Conservation (phyloP, 1,140 invertebrate genomes). For the Aleiodes sp. region DNA sequence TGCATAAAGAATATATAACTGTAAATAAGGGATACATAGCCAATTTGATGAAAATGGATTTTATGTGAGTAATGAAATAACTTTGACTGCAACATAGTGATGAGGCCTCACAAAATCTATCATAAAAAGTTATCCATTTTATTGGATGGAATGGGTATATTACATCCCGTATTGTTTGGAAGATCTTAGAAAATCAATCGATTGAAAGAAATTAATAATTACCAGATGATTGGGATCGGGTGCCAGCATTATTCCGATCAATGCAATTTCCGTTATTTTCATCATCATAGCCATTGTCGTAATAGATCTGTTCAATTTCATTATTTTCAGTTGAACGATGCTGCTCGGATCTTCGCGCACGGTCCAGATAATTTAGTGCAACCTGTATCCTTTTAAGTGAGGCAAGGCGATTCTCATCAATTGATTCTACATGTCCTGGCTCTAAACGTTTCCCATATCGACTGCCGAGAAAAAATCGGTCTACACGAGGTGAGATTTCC, state of each 20-base stretch:
- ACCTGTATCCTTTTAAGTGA: conserved; percentile 27
- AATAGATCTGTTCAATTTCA: background rate
- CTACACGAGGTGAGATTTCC: conserved; percentile 40
- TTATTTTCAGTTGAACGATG: background rate
- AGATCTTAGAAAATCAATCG: background rate
- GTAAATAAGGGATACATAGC: too few species aligned
- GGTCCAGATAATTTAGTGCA: conserved; percentile 38
- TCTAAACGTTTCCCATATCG: conserved; percentile 49
- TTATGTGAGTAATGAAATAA: too few species aligned
- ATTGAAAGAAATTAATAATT: background rate
- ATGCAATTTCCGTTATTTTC: background rate
- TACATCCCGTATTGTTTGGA: too few species aligned
- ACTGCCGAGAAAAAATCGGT: conserved; percentile 45
- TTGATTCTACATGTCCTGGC: background rate
- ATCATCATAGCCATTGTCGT: background rate
- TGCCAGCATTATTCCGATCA: background rate
- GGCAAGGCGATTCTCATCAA: background rate
- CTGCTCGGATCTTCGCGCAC: background rate
- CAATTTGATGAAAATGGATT: too few species aligned
- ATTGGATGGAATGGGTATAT: too few species aligned
- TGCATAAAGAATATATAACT: too few species aligned
- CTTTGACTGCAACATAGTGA: too few species aligned
- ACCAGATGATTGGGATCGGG: background rate
- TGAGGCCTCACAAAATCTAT: too few species aligned
- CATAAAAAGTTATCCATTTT: too few species aligned